Evolutionary conservation across 2,113 vertebrate genomes (phyloP), one percentile per base, ranked within the genome.

Genomic region (Leptosomus discolor): DNA sequence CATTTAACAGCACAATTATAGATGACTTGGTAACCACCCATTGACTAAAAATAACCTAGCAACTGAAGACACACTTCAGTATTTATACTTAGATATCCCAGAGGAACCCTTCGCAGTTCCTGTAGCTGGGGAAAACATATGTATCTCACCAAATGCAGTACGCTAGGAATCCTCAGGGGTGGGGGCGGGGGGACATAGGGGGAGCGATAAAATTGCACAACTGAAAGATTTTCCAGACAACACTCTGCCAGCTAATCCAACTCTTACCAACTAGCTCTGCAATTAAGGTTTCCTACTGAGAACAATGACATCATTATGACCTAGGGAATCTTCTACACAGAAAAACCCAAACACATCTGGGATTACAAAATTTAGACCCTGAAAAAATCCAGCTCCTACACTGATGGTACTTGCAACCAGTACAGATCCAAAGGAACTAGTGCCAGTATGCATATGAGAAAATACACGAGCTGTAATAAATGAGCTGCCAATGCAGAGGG

Each of bases 21-120:
- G 86, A 97, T 79, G 69, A 94, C 94, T 97, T 94, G 91, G 85
- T 96, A 96, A 96, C 96, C 88, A 94, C 91, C 83, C 92, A 53
- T 94, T 91, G 92, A 94, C 91, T 97, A 97, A 96, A 96, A 97
- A 97, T 97, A 97, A 96, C 95, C 70, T 95, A 92, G 94, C 95
- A 96, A 94, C 96, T 91, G 96, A 96, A 97, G 92, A 95, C 91
- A 97, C 76, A 64, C 69, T 96, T 95, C 92, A 86, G 78, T 92
- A 95, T 96, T 95, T 96, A 96, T 97, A 97, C 94, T 97, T 89
- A 90, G 94, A 86, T 78, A 94, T 96, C 95, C 94, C 95, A 95
- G 94, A 97, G 96, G 94, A 97, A 94, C 89, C 89, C 95, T 97
- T 96, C 95, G 94, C 95, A 97, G 94, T 57, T 94, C 97, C 75